These are phyloP conservation scores for Stegodyphus dumicola DNA, from an alignment of 1,140 invertebrate species.

Conservation along the genomic window DNA sequence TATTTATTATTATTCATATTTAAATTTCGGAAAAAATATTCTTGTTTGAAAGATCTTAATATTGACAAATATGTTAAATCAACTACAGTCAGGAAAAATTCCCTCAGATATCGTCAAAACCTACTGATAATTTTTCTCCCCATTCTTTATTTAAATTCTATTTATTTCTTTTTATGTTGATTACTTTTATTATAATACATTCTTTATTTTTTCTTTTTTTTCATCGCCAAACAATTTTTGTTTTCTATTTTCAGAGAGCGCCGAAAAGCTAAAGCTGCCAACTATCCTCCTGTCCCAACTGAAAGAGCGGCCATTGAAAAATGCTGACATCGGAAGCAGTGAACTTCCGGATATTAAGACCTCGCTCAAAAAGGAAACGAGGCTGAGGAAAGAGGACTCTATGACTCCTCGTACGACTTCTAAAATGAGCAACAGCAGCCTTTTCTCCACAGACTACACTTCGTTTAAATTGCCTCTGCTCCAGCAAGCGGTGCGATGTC, in stretches of 20 bases:
- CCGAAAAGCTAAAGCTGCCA: constrained; percentile 27
- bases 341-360: not conserved
- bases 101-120: too few species aligned
- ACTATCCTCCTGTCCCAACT: constrained; percentile 33
- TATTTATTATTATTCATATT: too few species aligned
- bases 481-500: constrained; percentile 25
- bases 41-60: too few species aligned
- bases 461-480: constrained; percentile 29
- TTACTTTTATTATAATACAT: too few species aligned
- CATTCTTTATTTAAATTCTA: too few species aligned
- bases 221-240: too few species aligned
- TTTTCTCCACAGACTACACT: not conserved
- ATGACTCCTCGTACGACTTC: not conserved
- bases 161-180: too few species aligned
- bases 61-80: too few species aligned
- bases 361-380: not conserved
- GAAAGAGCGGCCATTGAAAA: constrained; percentile 1
- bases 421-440: not conserved
- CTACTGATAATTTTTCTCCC: too few species aligned
- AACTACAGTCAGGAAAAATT: too few species aligned
- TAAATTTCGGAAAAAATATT: too few species aligned
- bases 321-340: not conserved
- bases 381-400: not conserved
- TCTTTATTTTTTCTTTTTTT: too few species aligned
- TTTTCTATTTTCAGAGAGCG: not conserved